Percentiles rank a stretch among this genome's conserved stretches.
These are phyloP conservation scores for Scomberomorus guttatus DNA, from an alignment of 2,797 vertebrate genomes.

Conservation along the genomic window DNA sequence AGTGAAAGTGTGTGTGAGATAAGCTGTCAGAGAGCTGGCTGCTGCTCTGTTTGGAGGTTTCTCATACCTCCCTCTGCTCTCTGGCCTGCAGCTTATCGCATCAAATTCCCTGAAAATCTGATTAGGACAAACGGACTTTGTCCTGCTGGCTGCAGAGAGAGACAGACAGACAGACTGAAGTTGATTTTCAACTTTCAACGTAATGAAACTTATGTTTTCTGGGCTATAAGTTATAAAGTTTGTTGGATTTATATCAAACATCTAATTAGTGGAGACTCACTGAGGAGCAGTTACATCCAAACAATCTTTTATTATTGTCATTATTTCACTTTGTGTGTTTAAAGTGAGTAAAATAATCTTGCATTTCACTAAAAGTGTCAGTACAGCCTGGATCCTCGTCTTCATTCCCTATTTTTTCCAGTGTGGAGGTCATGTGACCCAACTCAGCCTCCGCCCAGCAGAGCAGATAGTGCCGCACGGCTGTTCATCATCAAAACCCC, in stretches of 20 bases:
- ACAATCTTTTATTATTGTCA: too few species aligned
- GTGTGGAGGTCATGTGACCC: neutral
- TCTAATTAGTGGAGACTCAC: too few species aligned
- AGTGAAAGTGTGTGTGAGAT: neutral
- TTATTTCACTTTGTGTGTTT: too few species aligned
- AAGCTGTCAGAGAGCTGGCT: neutral
- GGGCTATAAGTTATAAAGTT: too few species aligned
- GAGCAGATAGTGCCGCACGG: constrained; percentile 27
- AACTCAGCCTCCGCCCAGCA: constrained; percentile 7
- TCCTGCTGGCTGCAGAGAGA: constrained; percentile 5
- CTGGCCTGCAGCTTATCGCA: constrained; percentile 20
- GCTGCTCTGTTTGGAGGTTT: neutral
- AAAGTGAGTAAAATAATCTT: too few species aligned
- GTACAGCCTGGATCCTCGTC: too few species aligned
- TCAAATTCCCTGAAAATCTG: constrained; percentile 33
- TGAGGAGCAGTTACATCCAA: too few species aligned
- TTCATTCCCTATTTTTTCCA: neutral
- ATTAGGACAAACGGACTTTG: constrained; percentile 32
- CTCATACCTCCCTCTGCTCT: constrained; percentile 20
- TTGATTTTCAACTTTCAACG: too few species aligned
- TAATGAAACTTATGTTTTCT: too few species aligned
- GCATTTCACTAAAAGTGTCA: too few species aligned
- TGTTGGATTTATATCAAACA: too few species aligned
- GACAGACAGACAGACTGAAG: neutral
- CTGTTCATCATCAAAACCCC: constrained; percentile 55